Evolutionary conservation across 2,888 invertebrate species (phyloP).

Genomic region (Cantharis rustica): DNA sequence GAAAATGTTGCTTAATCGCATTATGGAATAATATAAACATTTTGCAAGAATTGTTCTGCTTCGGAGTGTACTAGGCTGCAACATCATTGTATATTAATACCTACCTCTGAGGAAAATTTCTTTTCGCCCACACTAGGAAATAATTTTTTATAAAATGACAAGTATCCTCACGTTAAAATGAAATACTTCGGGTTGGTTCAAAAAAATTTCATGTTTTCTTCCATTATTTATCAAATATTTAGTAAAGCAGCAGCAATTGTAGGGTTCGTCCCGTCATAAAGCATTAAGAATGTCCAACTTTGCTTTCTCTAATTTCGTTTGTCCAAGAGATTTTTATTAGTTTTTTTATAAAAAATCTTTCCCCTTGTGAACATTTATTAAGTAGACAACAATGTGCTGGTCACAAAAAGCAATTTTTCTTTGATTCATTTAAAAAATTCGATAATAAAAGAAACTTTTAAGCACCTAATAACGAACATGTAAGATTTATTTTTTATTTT

Average conservation of each 20-base stretch:
- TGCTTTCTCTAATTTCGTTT: slow-evolving; percentile 2
- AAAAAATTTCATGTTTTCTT: background rate
- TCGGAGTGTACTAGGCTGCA: too few relatives aligned
- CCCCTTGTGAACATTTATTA: slow-evolving; percentile 1
- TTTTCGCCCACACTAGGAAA: too few relatives aligned
- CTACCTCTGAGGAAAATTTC: too few relatives aligned
- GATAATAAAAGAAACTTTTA: slow-evolving; percentile 1
- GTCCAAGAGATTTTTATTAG: background rate
- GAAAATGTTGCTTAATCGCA: too few relatives aligned
- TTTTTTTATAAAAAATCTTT: background rate
- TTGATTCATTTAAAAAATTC: background rate
- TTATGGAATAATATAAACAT: too few relatives aligned
- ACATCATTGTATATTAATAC: too few relatives aligned
- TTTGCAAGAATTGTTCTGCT: too few relatives aligned
- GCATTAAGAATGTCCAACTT: slow-evolving; percentile 1
- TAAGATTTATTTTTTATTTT: slow-evolving; percentile 4
- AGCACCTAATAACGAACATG: background rate
- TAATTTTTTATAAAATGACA: too few relatives aligned
- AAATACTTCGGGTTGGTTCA: background rate
- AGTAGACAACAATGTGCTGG: background rate
- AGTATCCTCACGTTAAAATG: background rate
- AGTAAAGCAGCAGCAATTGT: background rate
- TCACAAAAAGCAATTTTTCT: background rate
- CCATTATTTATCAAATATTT: background rate
- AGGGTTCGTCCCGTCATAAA: background rate